Evolutionary conservation across 2,113 vertebrate genomes (phyloP), one percentile per base, ranked within the genome.

Genomic region (Oreotrochilus melanogaster): DNA sequence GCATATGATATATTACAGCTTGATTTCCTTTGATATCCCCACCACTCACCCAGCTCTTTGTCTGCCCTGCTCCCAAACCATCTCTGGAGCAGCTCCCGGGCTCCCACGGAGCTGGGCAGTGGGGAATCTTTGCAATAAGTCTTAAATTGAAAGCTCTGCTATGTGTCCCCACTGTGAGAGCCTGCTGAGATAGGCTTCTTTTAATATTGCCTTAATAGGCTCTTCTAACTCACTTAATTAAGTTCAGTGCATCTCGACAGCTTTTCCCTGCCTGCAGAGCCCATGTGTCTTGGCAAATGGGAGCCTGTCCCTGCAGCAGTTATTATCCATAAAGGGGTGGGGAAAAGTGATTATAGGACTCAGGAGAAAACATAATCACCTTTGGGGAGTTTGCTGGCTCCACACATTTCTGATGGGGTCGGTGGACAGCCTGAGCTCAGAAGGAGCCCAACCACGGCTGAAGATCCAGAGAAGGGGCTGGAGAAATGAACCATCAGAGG

Each of bases 221-320:
- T 93, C 94, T 96, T 97, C 96, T 95, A 96, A 85, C 94, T 85
- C 84, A 98, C 94, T 98, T 98, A 98, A 98, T 98, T 97, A 97
- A 97, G 78, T 89, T 82, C 94, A 86, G 86, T 76, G 22, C 48
- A 95, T 92, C 95, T 64, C 80, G 72, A 82, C 61, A 71, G 94
- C n/a, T 64, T 96, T 97, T 93, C 78, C 81, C 25, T 73, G 96
- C 96, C 91, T 83, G 42, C 42, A 60, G 88, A 91, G 92, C 27
- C 84, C 89, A 11, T 51, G 92, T 69, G 87, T 51, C 88, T 86
- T 69, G 70, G 93, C 86, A 72, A 93, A 87, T 23, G 43, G 87
- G 92, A 95, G 84, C 79, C 70, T 8, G 18, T 65, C 92, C 78
- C 83, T 90, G 74, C 60, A 48, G 18, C 72, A 2, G n/a, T 81